phyloP scores from a whole-genome alignment of 1,140 invertebrate species.

The Drosophila rhopaloa region DNA sequence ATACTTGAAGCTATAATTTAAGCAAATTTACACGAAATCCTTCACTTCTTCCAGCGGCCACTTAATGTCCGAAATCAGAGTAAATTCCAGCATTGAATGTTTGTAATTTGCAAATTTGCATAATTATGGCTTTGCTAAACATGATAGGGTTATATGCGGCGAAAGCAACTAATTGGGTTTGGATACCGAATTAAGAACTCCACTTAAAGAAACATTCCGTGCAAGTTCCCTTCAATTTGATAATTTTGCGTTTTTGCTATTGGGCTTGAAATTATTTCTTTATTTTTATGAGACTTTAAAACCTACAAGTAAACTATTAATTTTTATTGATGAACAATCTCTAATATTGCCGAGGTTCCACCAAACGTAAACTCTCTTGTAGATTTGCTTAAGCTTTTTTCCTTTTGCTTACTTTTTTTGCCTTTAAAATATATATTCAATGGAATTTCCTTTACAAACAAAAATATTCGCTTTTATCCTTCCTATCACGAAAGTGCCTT shows the following conservation, averaged over 20 bases:
- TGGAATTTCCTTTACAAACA: neutral
- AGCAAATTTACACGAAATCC: slow-evolving; percentile 56
- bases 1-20: slow-evolving; percentile 47
- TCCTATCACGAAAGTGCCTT: slow-evolving; percentile 9
- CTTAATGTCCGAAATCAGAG: neutral
- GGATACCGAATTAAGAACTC: neutral
- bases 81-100: neutral
- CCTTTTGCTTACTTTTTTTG: neutral
- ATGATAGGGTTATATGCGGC: neutral
- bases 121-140: neutral
- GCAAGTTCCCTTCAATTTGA: no score
- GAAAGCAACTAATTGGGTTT: slow-evolving; percentile 6
- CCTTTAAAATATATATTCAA: neutral
- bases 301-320: neutral
- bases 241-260: no score
- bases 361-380: no score
- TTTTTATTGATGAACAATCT: no score
- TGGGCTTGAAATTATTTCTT: no score
- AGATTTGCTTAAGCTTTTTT: neutral
- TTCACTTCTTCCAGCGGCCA: slow-evolving; percentile 1
- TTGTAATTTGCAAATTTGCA: neutral
- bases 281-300: no score
- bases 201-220: neutral
- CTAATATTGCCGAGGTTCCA: neutral
- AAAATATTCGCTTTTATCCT: slow-evolving; percentile 3